Evolutionary conservation across 2,888 invertebrate genomes (phyloP).

Genomic region (Tetranychus truncatus): DNA sequence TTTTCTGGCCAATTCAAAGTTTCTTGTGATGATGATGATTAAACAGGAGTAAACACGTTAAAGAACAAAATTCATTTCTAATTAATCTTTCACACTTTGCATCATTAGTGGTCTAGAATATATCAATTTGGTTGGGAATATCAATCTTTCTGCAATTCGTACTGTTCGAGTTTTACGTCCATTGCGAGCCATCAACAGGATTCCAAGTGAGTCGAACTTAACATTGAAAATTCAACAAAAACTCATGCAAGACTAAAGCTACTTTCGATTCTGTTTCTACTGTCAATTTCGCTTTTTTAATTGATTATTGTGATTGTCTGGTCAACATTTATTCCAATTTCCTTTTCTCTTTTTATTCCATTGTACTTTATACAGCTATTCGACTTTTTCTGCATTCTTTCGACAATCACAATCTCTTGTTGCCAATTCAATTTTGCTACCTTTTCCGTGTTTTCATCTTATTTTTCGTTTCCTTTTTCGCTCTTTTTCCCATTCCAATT

Average conservation of each 20-base stretch:
- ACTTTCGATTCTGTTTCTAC: no score
- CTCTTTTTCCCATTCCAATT: not conserved
- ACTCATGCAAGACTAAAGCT: not conserved
- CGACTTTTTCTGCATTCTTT: constrained; percentile 1
- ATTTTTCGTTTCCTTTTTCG: not conserved
- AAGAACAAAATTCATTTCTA: no score
- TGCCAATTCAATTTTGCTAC: not conserved
- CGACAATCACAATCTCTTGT: not conserved
- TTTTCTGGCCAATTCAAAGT: no score
- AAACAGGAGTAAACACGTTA: not conserved
- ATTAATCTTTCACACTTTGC: not conserved
- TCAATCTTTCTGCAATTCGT: constrained; percentile 92
- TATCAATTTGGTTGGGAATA: constrained; percentile 81
- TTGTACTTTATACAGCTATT: no score
- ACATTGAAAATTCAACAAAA: no score
- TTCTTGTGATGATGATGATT: not conserved
- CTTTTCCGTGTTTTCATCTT: not conserved
- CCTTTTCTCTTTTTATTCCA: no score
- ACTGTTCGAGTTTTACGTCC: constrained; percentile 93
- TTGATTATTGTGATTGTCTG: no score
- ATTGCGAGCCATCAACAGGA: constrained; percentile 92
- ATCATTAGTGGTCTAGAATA: constrained; percentile 52
- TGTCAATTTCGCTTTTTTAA: no score
- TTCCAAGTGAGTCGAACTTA: constrained; percentile 71
- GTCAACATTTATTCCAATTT: no score